These are phyloP conservation scores for Acrocera orbiculus DNA, from an alignment of 2,888 invertebrate species.

Conservation along the genomic window DNA sequence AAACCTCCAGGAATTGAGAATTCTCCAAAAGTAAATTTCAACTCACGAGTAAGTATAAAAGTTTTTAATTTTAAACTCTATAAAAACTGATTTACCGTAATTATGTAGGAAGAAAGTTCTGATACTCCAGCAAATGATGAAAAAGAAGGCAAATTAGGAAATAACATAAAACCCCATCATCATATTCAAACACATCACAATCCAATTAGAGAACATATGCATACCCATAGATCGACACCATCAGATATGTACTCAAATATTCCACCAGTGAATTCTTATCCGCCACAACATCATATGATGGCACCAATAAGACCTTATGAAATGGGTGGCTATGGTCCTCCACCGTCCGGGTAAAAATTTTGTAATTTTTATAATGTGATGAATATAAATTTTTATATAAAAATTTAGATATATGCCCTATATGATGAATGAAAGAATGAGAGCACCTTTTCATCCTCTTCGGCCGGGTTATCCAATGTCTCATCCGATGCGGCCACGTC, in stretches of 20 bases:
- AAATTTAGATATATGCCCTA: constrained; percentile 8
- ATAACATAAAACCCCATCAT: constrained; percentile 3
- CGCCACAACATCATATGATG: constrained; percentile 8
- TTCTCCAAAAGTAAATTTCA: constrained; percentile 14
- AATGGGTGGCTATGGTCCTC: constrained; percentile 9
- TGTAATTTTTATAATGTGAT: not conserved
- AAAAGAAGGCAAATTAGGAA: constrained; percentile 19
- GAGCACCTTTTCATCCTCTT: constrained; percentile 12
- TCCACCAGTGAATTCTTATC: constrained; percentile 6
- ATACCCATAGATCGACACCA: constrained; percentile 7
- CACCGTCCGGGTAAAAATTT: not conserved
- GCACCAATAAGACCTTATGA: constrained; percentile 9
- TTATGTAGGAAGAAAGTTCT: constrained; percentile 40
- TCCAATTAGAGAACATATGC: not conserved
- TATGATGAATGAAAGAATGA: constrained; percentile 8
- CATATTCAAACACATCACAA: constrained; percentile 9
- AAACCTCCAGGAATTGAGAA: constrained; percentile 34
- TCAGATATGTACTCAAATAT: constrained; percentile 8
- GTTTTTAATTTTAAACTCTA: not conserved
- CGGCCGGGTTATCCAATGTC: constrained; percentile 9
- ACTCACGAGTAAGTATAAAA: constrained; percentile 3
- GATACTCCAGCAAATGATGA: constrained; percentile 57
- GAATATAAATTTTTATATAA: constrained; percentile 1
- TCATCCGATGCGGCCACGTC: constrained; percentile 8
- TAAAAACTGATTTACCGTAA: not conserved